Evolutionary conservation across 2,888 invertebrate species (phyloP).

Genomic region (Eristalis intricaria): DNA sequence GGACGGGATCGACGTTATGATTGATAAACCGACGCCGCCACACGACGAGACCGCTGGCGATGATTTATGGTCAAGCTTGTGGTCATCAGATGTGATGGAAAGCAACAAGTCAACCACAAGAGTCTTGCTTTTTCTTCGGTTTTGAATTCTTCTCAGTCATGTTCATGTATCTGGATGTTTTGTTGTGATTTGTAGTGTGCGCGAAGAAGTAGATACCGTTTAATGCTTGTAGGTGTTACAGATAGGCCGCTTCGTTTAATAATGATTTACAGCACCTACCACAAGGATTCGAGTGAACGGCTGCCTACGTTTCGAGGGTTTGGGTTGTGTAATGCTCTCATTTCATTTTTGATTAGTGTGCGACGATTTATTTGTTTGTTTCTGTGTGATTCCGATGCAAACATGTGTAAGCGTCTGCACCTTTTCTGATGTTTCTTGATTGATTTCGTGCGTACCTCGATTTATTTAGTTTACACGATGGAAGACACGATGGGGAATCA

Average conservation of each 20-base stretch:
- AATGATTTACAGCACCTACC: slow-evolving; percentile 52
- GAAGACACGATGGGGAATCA: no score
- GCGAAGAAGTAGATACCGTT: slow-evolving; percentile 44
- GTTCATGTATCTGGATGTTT: slow-evolving; percentile 43
- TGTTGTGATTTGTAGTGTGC: slow-evolving; percentile 62
- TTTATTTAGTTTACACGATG: no score
- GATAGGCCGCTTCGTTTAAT: slow-evolving; percentile 42
- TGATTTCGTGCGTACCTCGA: neutral
- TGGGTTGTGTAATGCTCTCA: slow-evolving; percentile 13
- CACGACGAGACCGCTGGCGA: slow-evolving; percentile 61
- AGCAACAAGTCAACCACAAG: slow-evolving; percentile 37
- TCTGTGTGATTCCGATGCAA: slow-evolving; percentile 12
- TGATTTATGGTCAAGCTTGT: slow-evolving; percentile 62
- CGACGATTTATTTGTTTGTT: slow-evolving; percentile 51
- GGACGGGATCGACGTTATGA: slow-evolving; percentile 72
- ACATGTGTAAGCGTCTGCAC: slow-evolving; percentile 18
- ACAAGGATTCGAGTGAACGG: slow-evolving; percentile 28
- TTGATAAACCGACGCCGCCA: slow-evolving; percentile 70
- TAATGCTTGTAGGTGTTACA: slow-evolving; percentile 61
- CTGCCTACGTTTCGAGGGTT: neutral
- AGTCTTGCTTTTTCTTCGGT: neutral
- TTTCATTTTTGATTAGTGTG: slow-evolving; percentile 31
- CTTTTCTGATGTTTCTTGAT: slow-evolving; percentile 1
- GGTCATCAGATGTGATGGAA: slow-evolving; percentile 65
- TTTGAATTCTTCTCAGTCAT: neutral